These are phyloP conservation scores for Tenthredo scrophulariae DNA, from an alignment of 2,888 invertebrate genomes.

Conservation along the genomic window DNA sequence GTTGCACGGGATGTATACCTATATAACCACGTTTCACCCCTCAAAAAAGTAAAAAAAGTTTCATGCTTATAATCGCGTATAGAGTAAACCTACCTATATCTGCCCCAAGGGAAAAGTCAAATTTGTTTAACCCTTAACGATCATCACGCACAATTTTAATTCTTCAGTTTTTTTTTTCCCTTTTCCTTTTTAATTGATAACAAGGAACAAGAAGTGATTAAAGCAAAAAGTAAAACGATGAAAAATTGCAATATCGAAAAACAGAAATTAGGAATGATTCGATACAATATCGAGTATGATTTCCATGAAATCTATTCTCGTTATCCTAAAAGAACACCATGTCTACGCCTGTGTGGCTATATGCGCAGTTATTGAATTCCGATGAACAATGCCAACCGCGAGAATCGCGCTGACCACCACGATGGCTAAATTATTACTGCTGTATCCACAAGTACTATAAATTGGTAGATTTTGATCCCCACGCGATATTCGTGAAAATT, in stretches of 20 bases:
- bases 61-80: background rate
- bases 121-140: constrained; percentile 17
- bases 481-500: background rate
- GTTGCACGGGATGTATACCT: background rate
- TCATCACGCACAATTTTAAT: background rate
- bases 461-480: background rate
- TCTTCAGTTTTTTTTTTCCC: background rate
- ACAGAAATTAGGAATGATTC: background rate
- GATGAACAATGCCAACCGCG: constrained; percentile 46
- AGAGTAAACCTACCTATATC: background rate
- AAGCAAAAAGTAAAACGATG: background rate
- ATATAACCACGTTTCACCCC: background rate
- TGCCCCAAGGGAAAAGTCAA: background rate
- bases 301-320: background rate
- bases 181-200: background rate
- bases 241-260: background rate
- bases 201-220: background rate
- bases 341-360: background rate
- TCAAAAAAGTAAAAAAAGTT: background rate
- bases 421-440: background rate
- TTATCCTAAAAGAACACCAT: background rate
- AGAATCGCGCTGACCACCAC: constrained; percentile 12
- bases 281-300: background rate
- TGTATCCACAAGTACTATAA: background rate
- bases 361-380: constrained; percentile 39